A percentile compares a stretch with the other conserved stretches of the same genome.
These are phyloP conservation scores for Aphodius granarius DNA, from an alignment of 2,888 invertebrate species.

Conservation along the genomic window DNA sequence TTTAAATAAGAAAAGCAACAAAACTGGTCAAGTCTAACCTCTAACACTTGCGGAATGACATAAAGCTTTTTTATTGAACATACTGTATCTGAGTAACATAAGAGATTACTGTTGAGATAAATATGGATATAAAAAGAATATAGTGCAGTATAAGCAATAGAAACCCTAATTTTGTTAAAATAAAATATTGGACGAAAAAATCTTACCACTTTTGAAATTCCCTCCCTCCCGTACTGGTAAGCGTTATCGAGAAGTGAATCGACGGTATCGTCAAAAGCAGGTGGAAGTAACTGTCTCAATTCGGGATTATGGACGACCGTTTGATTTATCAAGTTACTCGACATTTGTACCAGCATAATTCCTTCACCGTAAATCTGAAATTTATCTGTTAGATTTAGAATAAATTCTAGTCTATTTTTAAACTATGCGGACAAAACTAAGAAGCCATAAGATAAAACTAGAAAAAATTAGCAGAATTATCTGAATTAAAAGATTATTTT, in stretches of 20 bases:
- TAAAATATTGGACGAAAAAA: not conserved
- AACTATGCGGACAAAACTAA: too few relatives aligned
- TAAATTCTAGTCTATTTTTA: conserved; percentile 1
- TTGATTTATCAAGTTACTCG: conserved; percentile 85
- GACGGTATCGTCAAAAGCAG: conserved; percentile 80
- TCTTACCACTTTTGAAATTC: conserved; percentile 82
- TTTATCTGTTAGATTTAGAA: conserved; percentile 8
- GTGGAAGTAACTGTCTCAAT: conserved; percentile 79
- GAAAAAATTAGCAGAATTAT: too few relatives aligned
- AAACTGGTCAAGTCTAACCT: too few relatives aligned
- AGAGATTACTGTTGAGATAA: too few relatives aligned
- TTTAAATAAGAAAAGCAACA: too few relatives aligned
- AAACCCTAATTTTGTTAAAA: not conserved
- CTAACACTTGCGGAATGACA: too few relatives aligned
- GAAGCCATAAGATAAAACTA: too few relatives aligned
- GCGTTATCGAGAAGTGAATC: conserved; percentile 92
- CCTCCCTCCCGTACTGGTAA: conserved; percentile 89
- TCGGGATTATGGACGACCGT: conserved; percentile 90
- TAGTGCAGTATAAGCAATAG: too few relatives aligned
- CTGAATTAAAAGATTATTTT: too few relatives aligned
- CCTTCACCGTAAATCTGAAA: conserved; percentile 90
- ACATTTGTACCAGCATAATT: conserved; percentile 86
- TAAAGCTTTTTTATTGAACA: too few relatives aligned
- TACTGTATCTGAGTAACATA: too few relatives aligned
- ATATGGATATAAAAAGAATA: too few relatives aligned